Conservation (phyloP, 2,113 vertebrate species). For the Lophotis ruficrista region DNA sequence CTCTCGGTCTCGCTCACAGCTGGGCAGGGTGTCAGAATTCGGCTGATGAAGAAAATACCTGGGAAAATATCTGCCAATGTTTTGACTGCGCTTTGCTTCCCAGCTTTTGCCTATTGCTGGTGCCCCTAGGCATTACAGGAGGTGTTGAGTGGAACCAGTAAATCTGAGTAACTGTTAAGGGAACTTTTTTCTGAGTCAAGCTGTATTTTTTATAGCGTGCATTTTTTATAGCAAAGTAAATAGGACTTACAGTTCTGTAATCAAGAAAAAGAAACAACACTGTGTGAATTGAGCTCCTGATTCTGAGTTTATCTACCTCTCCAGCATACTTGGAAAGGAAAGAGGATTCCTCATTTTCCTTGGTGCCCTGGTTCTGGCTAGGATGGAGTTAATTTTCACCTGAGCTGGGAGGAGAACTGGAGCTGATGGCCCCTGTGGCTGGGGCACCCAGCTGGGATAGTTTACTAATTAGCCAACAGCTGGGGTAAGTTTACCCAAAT, state of each 20-base stretch:
- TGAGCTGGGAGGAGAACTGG: no score
- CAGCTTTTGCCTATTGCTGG: background rate
- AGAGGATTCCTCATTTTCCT: background rate
- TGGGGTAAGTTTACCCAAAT: no score
- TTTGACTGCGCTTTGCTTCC: background rate
- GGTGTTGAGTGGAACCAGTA: background rate
- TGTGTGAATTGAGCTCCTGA: background rate
- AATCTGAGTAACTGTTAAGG: background rate
- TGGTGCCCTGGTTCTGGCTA: no score
- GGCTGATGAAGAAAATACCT: background rate
- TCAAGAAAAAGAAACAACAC: background rate
- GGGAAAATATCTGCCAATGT: background rate
- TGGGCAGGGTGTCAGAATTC: background rate
- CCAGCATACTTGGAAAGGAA: background rate
- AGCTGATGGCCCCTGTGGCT: no score
- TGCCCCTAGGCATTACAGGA: background rate
- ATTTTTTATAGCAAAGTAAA: background rate
- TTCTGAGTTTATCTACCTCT: background rate
- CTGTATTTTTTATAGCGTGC: background rate
- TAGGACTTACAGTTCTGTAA: background rate
- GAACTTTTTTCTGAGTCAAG: accelerated
- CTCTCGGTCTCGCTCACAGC: background rate
- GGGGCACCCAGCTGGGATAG: no score
- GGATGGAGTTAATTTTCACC: no score
- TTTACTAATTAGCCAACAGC: no score